These are phyloP conservation scores for Cinclus cinclus DNA, from an alignment of 2,113 vertebrate species.

Conservation along the genomic window DNA sequence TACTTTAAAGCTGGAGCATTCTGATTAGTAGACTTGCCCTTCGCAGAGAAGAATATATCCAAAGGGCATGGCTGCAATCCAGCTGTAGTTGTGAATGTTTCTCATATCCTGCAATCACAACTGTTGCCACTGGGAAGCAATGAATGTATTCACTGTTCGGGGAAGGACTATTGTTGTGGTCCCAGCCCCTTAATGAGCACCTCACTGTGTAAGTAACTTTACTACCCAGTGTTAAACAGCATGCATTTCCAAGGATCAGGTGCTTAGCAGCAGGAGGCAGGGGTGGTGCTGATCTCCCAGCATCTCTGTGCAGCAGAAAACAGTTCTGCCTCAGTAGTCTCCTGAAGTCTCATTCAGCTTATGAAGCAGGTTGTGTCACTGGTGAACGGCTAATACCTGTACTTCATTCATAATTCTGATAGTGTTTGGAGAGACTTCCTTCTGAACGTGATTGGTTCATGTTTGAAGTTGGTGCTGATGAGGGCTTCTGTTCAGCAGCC, in stretches of 20 bases:
- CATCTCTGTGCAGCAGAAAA: neutral
- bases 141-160: neutral
- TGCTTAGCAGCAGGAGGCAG: neutral
- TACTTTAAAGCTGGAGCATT: slow-evolving; percentile 26
- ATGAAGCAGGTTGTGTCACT: neutral
- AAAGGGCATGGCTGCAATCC: slow-evolving; percentile 43
- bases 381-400: neutral
- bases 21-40: slow-evolving; percentile 27
- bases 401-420: neutral
- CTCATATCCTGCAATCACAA: neutral
- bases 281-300: neutral
- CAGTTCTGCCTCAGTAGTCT: neutral
- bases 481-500: neutral
- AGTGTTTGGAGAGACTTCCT: neutral
- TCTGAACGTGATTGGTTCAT: neutral
- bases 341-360: neutral
- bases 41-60: neutral
- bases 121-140: neutral
- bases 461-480: neutral
- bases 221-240: neutral
- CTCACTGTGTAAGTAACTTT: neutral
- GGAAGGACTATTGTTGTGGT: neutral
- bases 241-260: neutral
- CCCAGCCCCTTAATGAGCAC: neutral
- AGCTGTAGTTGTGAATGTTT: neutral